Conservation (phyloP, 1,140 invertebrate genomes). For the Meloidogyne hapla region DNA sequence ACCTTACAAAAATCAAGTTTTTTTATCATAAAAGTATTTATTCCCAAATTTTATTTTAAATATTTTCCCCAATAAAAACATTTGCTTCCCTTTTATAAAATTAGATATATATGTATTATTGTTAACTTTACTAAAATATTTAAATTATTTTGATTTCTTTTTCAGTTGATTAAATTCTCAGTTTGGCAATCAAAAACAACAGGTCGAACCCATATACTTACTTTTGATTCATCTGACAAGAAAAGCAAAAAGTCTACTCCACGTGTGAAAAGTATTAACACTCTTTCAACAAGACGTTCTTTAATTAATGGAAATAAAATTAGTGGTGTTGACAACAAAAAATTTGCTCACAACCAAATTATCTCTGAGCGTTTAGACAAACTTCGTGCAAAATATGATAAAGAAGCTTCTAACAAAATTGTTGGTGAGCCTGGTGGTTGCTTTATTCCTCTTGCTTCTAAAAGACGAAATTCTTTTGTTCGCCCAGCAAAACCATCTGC, state of each 20-base stretch:
- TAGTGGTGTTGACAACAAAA: background rate
- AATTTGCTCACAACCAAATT: background rate
- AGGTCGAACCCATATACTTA: constrained; percentile 7
- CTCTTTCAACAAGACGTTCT: background rate
- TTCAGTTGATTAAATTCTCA: background rate
- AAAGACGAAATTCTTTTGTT: background rate
- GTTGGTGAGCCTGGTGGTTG: background rate
- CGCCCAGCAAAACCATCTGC: background rate
- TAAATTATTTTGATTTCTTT: background rate
- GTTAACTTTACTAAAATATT: too few species aligned
- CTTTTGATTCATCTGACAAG: background rate
- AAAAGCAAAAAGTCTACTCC: background rate
- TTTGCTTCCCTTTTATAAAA: background rate
- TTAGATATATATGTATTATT: too few species aligned
- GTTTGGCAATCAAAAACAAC: constrained; percentile 2
- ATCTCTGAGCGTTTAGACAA: background rate
- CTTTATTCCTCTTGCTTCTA: constrained; percentile 2
- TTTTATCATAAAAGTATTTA: too few species aligned
- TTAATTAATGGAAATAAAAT: background rate
- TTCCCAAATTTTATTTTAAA: background rate
- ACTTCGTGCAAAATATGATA: constrained; percentile 2
- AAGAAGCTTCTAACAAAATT: background rate
- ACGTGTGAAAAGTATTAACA: background rate
- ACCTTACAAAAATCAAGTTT: too few species aligned
- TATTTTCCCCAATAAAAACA: background rate